Conservation (phyloP, 2,113 vertebrate genomes). For the Crocuta crocuta region DNA sequence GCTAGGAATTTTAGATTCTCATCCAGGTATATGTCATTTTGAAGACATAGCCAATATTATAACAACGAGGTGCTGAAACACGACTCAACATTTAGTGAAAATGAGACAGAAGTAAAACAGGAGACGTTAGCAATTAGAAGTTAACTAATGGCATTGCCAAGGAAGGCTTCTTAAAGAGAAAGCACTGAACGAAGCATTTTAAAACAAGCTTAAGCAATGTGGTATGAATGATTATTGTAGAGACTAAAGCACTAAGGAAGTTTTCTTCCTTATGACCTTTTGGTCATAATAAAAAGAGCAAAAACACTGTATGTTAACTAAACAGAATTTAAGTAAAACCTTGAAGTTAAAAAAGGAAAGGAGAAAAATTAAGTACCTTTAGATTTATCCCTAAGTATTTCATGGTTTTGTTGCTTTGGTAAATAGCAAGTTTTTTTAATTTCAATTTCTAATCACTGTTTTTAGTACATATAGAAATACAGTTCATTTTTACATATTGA, state of each 20-base stretch:
- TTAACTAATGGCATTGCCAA: conserved; percentile 28
- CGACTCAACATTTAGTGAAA: conserved; percentile 7
- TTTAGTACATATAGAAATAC: neutral
- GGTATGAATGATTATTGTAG: neutral
- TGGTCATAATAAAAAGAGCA: neutral
- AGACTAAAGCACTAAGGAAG: neutral
- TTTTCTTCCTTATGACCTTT: too few species aligned
- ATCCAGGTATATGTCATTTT: neutral
- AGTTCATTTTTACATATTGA: neutral
- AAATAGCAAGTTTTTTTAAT: neutral
- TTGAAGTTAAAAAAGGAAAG: neutral
- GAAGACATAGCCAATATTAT: conserved; percentile 16
- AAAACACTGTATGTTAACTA: neutral
- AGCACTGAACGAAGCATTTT: neutral
- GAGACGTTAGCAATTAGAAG: neutral
- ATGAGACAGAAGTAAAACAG: conserved; percentile 37
- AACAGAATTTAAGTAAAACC: neutral
- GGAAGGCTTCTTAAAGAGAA: conserved; percentile 14
- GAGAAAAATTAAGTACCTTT: neutral
- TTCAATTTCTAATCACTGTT: neutral
- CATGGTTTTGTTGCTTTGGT: neutral
- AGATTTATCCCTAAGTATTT: neutral
- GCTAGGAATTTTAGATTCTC: conserved; percentile 35
- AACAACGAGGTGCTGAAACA: conserved; percentile 41
- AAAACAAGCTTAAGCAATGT: conserved; percentile 19